phyloP scores from a whole-genome alignment of 2,113 vertebrate species.

The Stegostoma tigrinum region DNA sequence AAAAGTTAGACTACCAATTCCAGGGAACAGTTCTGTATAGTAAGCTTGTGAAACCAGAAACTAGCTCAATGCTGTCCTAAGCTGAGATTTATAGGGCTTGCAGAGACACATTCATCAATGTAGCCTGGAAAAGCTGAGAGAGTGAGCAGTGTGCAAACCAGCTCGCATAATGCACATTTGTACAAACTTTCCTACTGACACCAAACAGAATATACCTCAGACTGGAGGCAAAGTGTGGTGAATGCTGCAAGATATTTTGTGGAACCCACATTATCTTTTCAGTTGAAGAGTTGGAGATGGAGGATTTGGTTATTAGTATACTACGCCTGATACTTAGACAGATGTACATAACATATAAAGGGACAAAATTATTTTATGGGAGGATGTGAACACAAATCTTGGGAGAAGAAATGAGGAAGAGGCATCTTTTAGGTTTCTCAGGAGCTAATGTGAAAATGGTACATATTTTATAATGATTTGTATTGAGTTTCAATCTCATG shows the following conservation, averaged over 20 bases:
- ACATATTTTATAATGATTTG: background rate
- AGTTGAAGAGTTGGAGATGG: constrained; percentile 55
- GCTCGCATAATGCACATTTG: background rate
- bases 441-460: background rate
- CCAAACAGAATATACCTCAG: background rate
- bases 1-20: background rate
- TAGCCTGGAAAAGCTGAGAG: background rate
- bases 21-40: too few species aligned
- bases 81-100: background rate
- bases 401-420: background rate
- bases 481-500: background rate
- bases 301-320: constrained; percentile 45
- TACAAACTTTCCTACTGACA: background rate
- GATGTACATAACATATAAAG: background rate
- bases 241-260: background rate
- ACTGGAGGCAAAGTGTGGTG: background rate
- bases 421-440: background rate
- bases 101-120: background rate
- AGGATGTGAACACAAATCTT: background rate
- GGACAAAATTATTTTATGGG: background rate
- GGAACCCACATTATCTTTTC: constrained; percentile 49
- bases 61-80: background rate
- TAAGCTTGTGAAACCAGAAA: background rate
- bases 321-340: background rate
- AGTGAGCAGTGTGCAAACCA: background rate